These are phyloP conservation scores for Agrenia bidenticulata DNA, from an alignment of 2,888 invertebrate genomes.

Conservation along the genomic window DNA sequence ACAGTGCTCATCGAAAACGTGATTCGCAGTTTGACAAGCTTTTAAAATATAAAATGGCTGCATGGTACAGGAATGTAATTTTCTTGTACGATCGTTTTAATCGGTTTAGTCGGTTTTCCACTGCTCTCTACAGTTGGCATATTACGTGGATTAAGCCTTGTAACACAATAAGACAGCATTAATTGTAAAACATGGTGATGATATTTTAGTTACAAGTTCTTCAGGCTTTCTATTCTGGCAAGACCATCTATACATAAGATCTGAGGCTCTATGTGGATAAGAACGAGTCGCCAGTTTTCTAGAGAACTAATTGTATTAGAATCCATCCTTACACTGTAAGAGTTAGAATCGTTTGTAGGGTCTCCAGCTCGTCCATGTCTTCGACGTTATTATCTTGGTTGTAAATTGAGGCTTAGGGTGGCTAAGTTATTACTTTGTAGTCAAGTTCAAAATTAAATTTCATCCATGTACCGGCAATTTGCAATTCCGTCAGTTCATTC, in stretches of 20 bases:
- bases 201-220: too few relatives aligned
- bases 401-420: neutral
- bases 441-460: neutral
- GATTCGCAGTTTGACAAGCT: conserved; percentile 29
- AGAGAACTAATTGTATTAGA: conserved; percentile 35
- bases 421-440: too few relatives aligned
- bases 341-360: conserved; percentile 22
- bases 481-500: conserved; percentile 20
- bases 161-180: too few relatives aligned
- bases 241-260: conserved; percentile 28
- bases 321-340: conserved; percentile 25
- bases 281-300: conserved; percentile 29
- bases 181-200: too few relatives aligned
- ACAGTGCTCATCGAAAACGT: conserved; percentile 24
- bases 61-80: conserved; percentile 28
- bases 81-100: conserved; percentile 34
- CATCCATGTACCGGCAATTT: conserved; percentile 15
- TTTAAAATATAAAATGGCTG: conserved; percentile 24
- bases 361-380: conserved; percentile 27
- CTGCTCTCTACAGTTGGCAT: conserved; percentile 7
- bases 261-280: conserved; percentile 33
- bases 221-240: too few relatives aligned
- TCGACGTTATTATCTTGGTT: conserved; percentile 33
- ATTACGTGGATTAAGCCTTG: too few relatives aligned
- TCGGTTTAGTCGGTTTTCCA: conserved; percentile 24